phyloP scores from a whole-genome alignment of 2,888 invertebrate genomes.

The Nebria salina region DNA sequence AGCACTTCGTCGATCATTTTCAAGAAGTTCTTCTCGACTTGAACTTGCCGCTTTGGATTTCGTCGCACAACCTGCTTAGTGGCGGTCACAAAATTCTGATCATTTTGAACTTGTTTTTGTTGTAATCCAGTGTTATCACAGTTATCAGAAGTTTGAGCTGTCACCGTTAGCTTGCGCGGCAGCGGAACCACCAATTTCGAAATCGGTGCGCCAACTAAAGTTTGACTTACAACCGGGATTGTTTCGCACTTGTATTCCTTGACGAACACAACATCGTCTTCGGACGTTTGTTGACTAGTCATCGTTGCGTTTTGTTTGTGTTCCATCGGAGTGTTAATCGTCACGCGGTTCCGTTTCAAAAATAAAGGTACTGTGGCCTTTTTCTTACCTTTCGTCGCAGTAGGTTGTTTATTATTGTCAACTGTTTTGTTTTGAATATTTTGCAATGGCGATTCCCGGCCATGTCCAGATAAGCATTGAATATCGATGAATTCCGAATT shows the following conservation, averaged over 20 bases:
- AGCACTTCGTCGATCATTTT: slow-evolving; percentile 33
- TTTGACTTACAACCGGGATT: neutral
- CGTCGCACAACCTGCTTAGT: slow-evolving; percentile 47
- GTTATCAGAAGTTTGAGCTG: slow-evolving; percentile 3
- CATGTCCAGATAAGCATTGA: neutral
- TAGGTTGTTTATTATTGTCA: neutral
- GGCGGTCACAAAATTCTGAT: neutral
- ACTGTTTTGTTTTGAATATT: neutral
- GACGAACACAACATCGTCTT: slow-evolving; percentile 55
- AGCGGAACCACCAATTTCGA: neutral
- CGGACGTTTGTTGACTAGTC: slow-evolving; percentile 35
- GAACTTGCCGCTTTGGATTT: slow-evolving; percentile 53
- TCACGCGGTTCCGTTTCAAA: slow-evolving; percentile 19
- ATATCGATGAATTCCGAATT: neutral
- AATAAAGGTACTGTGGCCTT: slow-evolving; percentile 26
- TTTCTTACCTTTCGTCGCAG: slow-evolving; percentile 29
- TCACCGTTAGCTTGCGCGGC: neutral
- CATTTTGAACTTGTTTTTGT: neutral
- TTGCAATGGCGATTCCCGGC: neutral
- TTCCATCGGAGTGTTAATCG: slow-evolving; percentile 7
- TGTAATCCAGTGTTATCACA: neutral
- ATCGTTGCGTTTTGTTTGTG: slow-evolving; percentile 3
- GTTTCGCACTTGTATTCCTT: slow-evolving; percentile 51
- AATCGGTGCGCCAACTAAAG: neutral
- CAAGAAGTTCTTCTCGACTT: slow-evolving; percentile 44